These are phyloP conservation scores for Aspidiotus rigidus DNA, from an alignment of 2,888 invertebrate species.

Conservation along the genomic window DNA sequence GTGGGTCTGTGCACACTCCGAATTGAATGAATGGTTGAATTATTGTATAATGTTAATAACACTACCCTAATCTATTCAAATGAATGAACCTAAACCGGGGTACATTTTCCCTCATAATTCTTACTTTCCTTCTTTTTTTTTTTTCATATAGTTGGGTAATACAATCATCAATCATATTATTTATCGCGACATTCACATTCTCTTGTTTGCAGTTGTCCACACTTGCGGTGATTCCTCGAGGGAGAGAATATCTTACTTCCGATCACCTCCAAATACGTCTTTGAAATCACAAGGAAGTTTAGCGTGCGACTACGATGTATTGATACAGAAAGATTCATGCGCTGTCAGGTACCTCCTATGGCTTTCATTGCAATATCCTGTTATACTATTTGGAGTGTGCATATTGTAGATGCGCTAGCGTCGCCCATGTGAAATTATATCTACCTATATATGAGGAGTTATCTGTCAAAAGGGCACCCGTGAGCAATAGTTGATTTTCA, in stretches of 20 bases:
- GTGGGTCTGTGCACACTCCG: too few species aligned
- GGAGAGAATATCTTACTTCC: slow-evolving; percentile 41
- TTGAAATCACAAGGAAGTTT: slow-evolving; percentile 40
- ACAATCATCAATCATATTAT: neutral
- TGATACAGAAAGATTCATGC: slow-evolving; percentile 40
- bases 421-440: too few species aligned
- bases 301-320: slow-evolving; percentile 42
- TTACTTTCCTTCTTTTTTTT: neutral
- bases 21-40: too few species aligned
- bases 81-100: too few species aligned
- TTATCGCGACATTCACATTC: neutral
- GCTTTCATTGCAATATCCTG: neutral
- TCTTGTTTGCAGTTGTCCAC: slow-evolving; percentile 39
- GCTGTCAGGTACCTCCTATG: slow-evolving; percentile 40
- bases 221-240: slow-evolving; percentile 41
- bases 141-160: neutral
- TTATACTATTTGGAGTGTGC: too few species aligned
- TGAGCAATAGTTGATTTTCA: too few species aligned
- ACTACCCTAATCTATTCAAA: too few species aligned
- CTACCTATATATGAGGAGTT: too few species aligned
- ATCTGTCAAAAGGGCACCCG: too few species aligned
- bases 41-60: too few species aligned
- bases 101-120: too few species aligned
- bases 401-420: too few species aligned
- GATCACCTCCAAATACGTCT: slow-evolving; percentile 41